Base-by-base conservation (phyloP, 2,888 invertebrate species). In the Entomobrya multifasciata region DNA sequence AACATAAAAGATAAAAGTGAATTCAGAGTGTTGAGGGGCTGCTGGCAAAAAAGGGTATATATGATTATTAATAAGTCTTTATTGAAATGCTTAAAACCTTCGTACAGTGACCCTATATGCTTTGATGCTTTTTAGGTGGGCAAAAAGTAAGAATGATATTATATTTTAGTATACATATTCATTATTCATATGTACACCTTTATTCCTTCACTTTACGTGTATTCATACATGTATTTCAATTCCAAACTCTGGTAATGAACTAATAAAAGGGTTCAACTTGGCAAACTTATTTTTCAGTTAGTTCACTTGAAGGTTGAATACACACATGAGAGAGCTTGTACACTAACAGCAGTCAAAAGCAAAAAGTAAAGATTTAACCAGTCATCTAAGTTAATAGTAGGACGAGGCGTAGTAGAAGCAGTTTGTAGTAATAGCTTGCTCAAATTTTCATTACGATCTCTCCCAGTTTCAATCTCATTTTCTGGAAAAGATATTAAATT, bases 401-500 rank as follows among this genome's bases (percentile, higher is more conserved):
- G 11, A 67, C 44, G 44, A 20, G 2, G 3, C 20, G 72, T 11
- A 57, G 80, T 52, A 77, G 77, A 22, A 77, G 57, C 78, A 78
- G 78, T 78, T 85, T 79, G 77, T 70, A 80, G 77, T 70, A 80
- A 86, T 80, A 79, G 74, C 80, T 72, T 72, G n/a, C 27, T 70
- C 85, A 79, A 55, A 85, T 85, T 85, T 85, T 85, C 85, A 85
- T 78, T 78, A 85, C 78, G 60, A 44, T 25, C 52, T 47, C n/a
- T 62, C 72, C 65, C 67, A 72, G 41, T 72, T 72, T 55, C 72
- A 60, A 79, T 86, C 74, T 80, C 79, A 80, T 85, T 78, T 70
- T 84, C 78, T 70, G 49, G 55, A 44, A 83, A 70, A 70, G 85
- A 85, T 85, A 85, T 86, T 86, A 86, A 85, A 85, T 85, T 85